Base-by-base conservation (phyloP, 2,797 vertebrate species). In the Mycteria americana region DNA sequence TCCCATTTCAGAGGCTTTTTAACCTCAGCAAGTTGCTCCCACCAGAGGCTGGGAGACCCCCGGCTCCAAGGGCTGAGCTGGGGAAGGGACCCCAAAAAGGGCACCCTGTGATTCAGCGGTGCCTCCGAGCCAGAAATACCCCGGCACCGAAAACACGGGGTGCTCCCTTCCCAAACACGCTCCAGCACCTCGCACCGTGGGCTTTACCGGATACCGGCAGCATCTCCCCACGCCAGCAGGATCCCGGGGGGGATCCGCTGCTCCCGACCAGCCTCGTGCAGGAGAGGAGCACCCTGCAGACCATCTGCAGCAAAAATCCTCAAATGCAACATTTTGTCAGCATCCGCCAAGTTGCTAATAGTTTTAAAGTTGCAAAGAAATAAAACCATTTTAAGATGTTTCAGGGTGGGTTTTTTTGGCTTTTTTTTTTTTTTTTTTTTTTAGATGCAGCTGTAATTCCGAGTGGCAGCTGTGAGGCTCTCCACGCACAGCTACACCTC, bases 61-160 rank as follows among this genome's bases (percentile, higher is more conserved):
- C 1, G 1, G 45, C 48, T 78, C 65, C 1, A 0, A 25, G 28
- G 7, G 43, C 46, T 9, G 28, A 67, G 43, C 50, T 19, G 43
- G 39, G 50, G 13, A 51, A 43, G 35, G 65, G 39, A 74, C n/a
- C 46, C 63, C 72, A 12, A 63, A 30, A 30, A 60, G 15, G 35
- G 37, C 50, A 73, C 45, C 23, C n/a, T 0, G 0, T 0, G 15
- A 27, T 11, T 45, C 23, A 39, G 24, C 2, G 3, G 12, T 2
- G 59, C 15, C 46, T 64, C 43, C 21, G 14, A 70, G 18, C 10
- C 60, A 48, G 31, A 45, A 72, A 23, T 1, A 25, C 6, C 46
- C 68, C 21, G 10, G 51, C 65, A 10, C 60, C 4, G 3, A 39
- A 37, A 67, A 3, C 3, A 27, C 0, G 0, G 19, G 62, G 39